These are phyloP conservation scores for Nephrotoma guestfalica DNA, from an alignment of 2,888 invertebrate species.

Conservation along the genomic window DNA sequence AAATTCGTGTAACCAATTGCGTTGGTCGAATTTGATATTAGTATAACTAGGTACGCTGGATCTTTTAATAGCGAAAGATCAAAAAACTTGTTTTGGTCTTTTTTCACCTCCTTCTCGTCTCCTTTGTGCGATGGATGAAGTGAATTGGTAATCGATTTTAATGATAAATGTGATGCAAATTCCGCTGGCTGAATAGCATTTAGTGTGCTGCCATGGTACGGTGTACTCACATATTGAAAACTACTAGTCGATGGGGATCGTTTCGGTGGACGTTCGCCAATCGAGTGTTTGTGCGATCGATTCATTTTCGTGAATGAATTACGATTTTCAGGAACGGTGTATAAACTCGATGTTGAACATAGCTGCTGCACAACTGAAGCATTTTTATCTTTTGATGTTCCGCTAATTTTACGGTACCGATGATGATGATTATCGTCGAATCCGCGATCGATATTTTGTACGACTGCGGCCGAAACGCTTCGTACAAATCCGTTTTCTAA, in stretches of 20 bases:
- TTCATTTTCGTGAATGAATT: conserved; percentile 16
- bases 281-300: background rate
- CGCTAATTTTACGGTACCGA: conserved; percentile 44
- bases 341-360: conserved; percentile 49
- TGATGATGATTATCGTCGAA: conserved; percentile 30
- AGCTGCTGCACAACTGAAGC: conserved; percentile 36
- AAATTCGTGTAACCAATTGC: conserved; percentile 81
- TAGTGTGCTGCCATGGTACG: conserved; percentile 71
- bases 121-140: conserved; percentile 30
- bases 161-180: conserved; percentile 61
- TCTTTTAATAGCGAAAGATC: conserved; percentile 59
- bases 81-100: conserved; percentile 47
- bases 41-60: conserved; percentile 64
- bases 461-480: conserved; percentile 57
- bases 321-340: conserved; percentile 54
- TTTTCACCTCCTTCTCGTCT: conserved; percentile 19
- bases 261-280: conserved; percentile 37
- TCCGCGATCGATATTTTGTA: conserved; percentile 37
- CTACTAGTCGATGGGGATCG: conserved; percentile 66
- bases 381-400: conserved; percentile 38
- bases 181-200: conserved; percentile 57
- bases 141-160: conserved; percentile 49
- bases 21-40: conserved; percentile 72
- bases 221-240: conserved; percentile 71
- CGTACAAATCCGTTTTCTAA: conserved; percentile 37